Evolutionary conservation across 92 coral and sea anemone genomes (phyloP), one percentile per base, ranked within the genome.

Genomic region (Siderastrea siderea): DNA sequence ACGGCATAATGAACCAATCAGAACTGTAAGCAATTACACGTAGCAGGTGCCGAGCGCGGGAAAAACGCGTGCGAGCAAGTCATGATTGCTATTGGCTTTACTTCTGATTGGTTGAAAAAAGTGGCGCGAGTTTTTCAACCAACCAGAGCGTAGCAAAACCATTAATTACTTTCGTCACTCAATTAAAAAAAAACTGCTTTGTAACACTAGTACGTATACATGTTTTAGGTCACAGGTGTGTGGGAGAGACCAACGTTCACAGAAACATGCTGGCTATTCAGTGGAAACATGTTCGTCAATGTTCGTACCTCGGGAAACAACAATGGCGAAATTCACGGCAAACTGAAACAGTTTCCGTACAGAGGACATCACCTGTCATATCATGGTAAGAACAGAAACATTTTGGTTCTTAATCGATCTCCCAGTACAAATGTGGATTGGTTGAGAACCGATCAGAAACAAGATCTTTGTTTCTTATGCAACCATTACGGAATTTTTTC

Each of bases 231-330:
- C 2, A 74, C 62, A 45, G 98, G 96, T 13, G 82, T 89, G 16
- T 95, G 96, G 96, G 93, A 90, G 86, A 86, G 96, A 43, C 98
- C 98, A 6, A 79, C 96, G 3, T 86, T 90, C 14, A 46, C 80
- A 26, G 93, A 85, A 47, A 95, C 92, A 47, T 89, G 83, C 67
- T 83, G 95, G 86, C 66, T 95, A 77, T 93, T 91, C 82, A 84
- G 90, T 85, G 96, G 98, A 3, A 90, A 90, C 67, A 74, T 91
- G 90, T 91, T 73, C 71, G 86, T 95, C 66, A 92, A 93, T 62
- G 98, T 95, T 9, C 92, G 95, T 17, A 93, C 96, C 53, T 80
- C 84, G 9, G 84, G 81, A 17, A 93, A 88, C 84, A 85, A 86
- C 19, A 86, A 80, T 26, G 98, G 96, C 1, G 98, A 95, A 60